Evolutionary conservation across 2,797 vertebrate species (phyloP).

Genomic region (Heterohyrax brucei): DNA sequence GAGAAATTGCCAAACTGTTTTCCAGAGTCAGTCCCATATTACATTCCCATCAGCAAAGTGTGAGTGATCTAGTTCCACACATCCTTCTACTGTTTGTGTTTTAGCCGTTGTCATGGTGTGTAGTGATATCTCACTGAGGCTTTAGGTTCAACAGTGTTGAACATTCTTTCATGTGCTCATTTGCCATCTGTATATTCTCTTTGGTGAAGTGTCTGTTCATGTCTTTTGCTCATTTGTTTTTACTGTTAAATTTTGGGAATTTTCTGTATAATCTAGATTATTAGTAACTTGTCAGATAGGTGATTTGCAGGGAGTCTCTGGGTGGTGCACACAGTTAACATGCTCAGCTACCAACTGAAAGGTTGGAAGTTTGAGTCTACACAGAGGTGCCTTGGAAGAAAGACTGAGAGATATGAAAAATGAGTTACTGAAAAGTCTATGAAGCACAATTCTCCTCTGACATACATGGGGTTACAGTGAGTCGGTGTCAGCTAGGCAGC

Average conservation of each 20-base stretch:
- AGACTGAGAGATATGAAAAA: too few relatives aligned
- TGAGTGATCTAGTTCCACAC: neutral
- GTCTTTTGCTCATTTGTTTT: neutral
- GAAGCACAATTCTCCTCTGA: too few relatives aligned
- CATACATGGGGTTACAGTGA: too few relatives aligned
- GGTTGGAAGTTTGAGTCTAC: too few relatives aligned
- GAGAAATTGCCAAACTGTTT: neutral
- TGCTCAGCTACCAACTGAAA: too few relatives aligned
- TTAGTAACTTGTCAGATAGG: neutral
- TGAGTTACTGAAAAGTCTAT: too few relatives aligned
- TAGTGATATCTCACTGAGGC: rapidly evolving
- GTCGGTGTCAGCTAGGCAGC: neutral
- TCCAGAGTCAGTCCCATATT: neutral
- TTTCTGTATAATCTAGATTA: neutral
- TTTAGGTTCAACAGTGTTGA: neutral
- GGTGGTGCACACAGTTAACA: too few relatives aligned
- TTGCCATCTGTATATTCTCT: neutral
- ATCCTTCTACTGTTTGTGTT: neutral
- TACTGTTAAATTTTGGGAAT: neutral
- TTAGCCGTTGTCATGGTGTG: rapidly evolving
- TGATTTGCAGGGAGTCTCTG: too few relatives aligned
- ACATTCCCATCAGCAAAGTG: neutral
- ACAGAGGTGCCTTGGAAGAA: too few relatives aligned
- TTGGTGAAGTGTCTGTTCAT: neutral
- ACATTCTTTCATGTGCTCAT: neutral